Evolutionary conservation across 1,140 invertebrate species (phyloP), one percentile per base, ranked within the genome.

Genomic region (Glossosoma conforme): DNA sequence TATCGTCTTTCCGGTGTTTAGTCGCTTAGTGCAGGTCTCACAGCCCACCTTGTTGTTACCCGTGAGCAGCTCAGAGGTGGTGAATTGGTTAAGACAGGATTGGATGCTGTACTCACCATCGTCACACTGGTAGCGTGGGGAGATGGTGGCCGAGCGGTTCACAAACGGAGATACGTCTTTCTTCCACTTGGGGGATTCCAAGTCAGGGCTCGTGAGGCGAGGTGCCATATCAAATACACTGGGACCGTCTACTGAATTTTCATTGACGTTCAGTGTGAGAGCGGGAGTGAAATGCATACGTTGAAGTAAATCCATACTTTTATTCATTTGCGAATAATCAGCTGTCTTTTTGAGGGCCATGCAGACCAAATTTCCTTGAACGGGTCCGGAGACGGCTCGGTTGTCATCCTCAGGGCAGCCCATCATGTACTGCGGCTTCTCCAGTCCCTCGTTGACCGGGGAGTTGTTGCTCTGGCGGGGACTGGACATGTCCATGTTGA

Each of bases 11-110:
- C 79, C 80, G 15, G 77, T 74, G 54, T 83, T 84, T 37, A 77
- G 68, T n/a, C 78, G 67, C 54, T 84, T 82, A 4, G 91, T 95
- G 66, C 95, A 98, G 33, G 81, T 80, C 58, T 93, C 87, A 68
- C 95, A 98, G 21, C 85, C 82, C 56, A 97, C 92, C 73, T 92
- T 93, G 69, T 98, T 97, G 61, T 83, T 87, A 9, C 89, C 93
- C 2, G 83, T 88, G 69, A 98, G 81, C 2, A 93, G 68, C 67
- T 98, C 94, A 14, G 86, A 76, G 1, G 84, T 81, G 0, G 93
- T 97, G 67, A 97, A 97, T 69, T 93, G 89, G 61, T 87, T 88
- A 3, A 98, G 78, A 65, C 91, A 96, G 0, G 89, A 92, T 61
- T 87, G 81, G 11, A 91, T 77, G 2, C 89, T 92, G 65, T 81